Evolutionary conservation across 2,113 vertebrate genomes (phyloP), one percentile per base, ranked within the genome.

Genomic region (Lanius collurio): DNA sequence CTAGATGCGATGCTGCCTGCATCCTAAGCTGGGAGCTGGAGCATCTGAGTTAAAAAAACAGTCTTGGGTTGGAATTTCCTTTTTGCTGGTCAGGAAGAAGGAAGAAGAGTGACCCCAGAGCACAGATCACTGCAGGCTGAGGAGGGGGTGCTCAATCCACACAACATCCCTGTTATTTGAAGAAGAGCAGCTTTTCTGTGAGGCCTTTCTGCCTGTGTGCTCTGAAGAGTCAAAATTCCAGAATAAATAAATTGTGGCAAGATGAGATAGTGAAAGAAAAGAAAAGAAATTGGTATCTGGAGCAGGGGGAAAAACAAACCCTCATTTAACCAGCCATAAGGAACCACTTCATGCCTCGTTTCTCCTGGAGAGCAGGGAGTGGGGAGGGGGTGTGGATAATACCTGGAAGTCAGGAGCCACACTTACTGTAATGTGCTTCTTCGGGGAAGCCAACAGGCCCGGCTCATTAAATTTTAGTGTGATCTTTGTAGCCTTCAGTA

Each of bases 391-490:
- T 75, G 97, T 73, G 93, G 81, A 64, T 62, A 8, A 47, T 79
- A 27, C 37, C 83, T 86, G 86, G 62, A 79, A 92, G 59, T n/a
- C 83, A 23, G 71, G 87, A 87, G 80, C 73, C 62, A 22, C 31
- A 15, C 59, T 97, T 69, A 80, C 87, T 85, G 78, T 52, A 83
- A 69, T 82, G 94, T 2, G 55, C 64, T n/a, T 37, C 87, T 96
- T 93, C 93, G 79, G 65, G 94, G 95, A 79, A 96, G 95, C 94
- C 94, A 64, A 70, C 89, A 68, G 93, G 87, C 83, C 67, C 5
- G 83, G 97, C 94, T 97, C 97, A 93, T 97, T 97, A 97, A 89
- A 87, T 44, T 83, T 89, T 44, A 96, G 75, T 73, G 52, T 84
- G 88, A 94, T 75, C 44, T 63, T 90, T 9, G 37, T 68, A 89